Base-by-base conservation (phyloP, 1,140 invertebrate species). In the Cepaea nemoralis region DNA sequence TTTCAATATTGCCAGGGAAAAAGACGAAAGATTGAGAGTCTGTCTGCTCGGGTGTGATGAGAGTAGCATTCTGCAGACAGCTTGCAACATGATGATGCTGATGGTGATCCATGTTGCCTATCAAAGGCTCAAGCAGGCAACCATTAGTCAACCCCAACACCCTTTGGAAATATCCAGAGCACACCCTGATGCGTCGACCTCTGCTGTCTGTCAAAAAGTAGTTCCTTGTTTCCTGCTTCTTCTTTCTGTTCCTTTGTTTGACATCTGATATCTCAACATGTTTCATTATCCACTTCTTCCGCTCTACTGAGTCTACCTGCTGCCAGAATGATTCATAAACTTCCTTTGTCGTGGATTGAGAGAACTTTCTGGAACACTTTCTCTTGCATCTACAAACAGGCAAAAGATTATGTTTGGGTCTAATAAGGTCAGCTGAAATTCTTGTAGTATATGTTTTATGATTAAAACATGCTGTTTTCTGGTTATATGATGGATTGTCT, bases 161-260 rank as follows among this genome's bases (percentile, higher is more conserved):
- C 22, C 45, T 50, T 10, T 40, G 48, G 31, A 75, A 75, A 75
- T 6, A 75, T 8, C 8, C 42, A 50, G 24, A 6, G 50, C 73
- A 75, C 3, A 75, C 73, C 14, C 5, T 1, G 24, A 75, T 33
- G 1, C 5, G 42, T 2, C 35, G 45, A 75, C 31, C 31, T 45
- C 16, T n/a, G 33, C 50, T 45, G 50, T 75, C 73, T 6, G 39
- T 42, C 35, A 75, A 50, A 50, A 45, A 55, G 31, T 50, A 75
- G 12, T 27, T 40, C 40, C n/a, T 75, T 27, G 73, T 19, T 70
- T 40, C 39, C 40, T 24, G 35, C 8, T 70, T 37, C 39, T 24
- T 70, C 19, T 14, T 24, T 6, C 27, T 12, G 6, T 5, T 69
- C 24, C 22, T 39, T 22, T 69, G 42, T 1, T 73, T 42, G 24